Evolutionary conservation across 2,113 vertebrate genomes (phyloP).

Genomic region (Caloenas nicobarica): DNA sequence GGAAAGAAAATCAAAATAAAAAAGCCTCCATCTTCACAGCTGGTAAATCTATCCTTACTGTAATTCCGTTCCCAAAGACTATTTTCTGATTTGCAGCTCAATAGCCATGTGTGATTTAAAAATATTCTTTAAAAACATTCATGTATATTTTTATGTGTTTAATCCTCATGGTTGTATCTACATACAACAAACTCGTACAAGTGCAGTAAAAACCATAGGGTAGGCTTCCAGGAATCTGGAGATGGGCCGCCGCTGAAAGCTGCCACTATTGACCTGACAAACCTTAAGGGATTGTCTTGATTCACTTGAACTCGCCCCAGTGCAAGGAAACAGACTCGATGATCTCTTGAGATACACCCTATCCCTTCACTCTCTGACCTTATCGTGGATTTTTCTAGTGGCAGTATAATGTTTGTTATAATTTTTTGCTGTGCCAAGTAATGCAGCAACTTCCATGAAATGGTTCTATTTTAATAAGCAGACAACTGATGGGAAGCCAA

Average conservation of each 20-base stretch:
- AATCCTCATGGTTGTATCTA: neutral
- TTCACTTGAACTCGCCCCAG: neutral
- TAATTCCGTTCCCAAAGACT: neutral
- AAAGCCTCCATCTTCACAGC: neutral
- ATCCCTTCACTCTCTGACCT: neutral
- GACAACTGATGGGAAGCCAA: neutral
- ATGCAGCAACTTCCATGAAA: neutral
- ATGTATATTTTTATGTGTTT: neutral
- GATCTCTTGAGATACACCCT: neutral
- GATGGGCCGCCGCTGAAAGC: neutral
- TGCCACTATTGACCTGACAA: neutral
- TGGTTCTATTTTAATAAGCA: conserved; percentile 23
- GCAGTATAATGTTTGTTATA: neutral
- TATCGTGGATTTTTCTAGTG: neutral
- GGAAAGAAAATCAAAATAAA: neutral
- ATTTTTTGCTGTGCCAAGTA: conserved; percentile 8
- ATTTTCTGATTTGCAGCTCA: neutral
- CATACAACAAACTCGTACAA: neutral
- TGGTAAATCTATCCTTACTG: neutral
- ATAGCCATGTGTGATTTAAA: neutral
- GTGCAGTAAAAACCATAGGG: neutral
- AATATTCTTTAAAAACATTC: neutral
- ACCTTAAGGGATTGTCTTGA: neutral
- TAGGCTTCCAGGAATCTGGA: neutral
- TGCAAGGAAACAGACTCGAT: neutral